Evolutionary conservation across 1,140 invertebrate genomes (phyloP), one percentile per base, ranked within the genome.

Genomic region (Oncopeltus fasciatus): DNA sequence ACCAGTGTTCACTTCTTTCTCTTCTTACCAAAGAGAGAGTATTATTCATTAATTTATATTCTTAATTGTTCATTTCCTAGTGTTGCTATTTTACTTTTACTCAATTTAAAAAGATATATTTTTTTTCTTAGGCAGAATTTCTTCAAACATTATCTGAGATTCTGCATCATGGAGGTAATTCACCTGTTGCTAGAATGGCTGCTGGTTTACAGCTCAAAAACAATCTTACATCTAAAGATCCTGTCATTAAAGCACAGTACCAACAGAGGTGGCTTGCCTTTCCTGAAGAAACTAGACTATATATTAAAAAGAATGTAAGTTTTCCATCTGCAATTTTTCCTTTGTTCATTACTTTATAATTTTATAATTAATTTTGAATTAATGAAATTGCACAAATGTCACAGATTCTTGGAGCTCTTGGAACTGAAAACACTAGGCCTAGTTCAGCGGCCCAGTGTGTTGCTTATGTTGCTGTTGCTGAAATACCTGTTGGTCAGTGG

Each of bases 141-240:
- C 80, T 98, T 63, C 92, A 91, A 78, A 87, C 91, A 70, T 78
- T 99, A 44, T 96, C 95, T 31, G 90, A 92, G 71, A 86, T 99
- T 26, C 76, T 99, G 67, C 84, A 86, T 65, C 87, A 92, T 79
- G 86, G 85, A 21, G 84, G 84, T 31, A 93, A 95, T 71, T 91
- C 87, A 72, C 83, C 86, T 38, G 92, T 98, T 64, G 92, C 93
- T 46, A 84, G 97, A 61, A 97, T 95, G 87, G 95, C 96, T 68
- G 95, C 95, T 66, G 96, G 96, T 68, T 77, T 99, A 51, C 96
- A 99, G 74, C 80, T 99, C 12, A 99, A 99, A 77, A 99, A 99
- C 79, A 88, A 92, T 67, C 81, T 99, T 24, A 96, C 93, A 57
- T 95, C 96, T 58, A 99, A 99, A 81, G 95, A 99, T 76, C 75